Conservation (phyloP, 2,888 invertebrate genomes). For the Scaptomyza reducta region DNA sequence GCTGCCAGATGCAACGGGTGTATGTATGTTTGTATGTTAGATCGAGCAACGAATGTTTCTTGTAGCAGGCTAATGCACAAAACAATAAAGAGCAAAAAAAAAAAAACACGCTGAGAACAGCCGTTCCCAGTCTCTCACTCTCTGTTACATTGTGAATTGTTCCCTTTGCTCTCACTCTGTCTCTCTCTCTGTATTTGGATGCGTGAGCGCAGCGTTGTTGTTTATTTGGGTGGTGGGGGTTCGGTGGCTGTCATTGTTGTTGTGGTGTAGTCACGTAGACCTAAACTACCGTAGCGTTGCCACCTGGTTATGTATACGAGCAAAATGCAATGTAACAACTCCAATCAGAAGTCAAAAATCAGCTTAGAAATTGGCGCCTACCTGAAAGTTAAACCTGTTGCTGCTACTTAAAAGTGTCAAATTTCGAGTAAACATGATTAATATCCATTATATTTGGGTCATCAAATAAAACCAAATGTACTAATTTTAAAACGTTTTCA, state of each 20-base stretch:
- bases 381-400: constrained; percentile 55
- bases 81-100: constrained; percentile 48
- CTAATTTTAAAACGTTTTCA: constrained; percentile 4
- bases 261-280: constrained; percentile 62
- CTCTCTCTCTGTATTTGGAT: constrained; percentile 13
- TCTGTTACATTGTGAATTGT: constrained; percentile 20
- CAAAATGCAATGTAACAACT: constrained; percentile 17
- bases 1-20: constrained; percentile 63
- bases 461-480: constrained; percentile 6
- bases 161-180: constrained; percentile 21
- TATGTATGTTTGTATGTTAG: constrained; percentile 27
- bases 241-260: constrained; percentile 40
- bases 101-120: constrained; percentile 45
- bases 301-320: constrained; percentile 36
- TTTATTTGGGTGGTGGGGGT: constrained; percentile 57
- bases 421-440: constrained; percentile 55
- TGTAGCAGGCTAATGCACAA: constrained; percentile 60
- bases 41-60: constrained; percentile 49
- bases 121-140: constrained; percentile 33
- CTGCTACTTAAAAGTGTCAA: constrained; percentile 44
- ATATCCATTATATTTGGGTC: constrained; percentile 57
- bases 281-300: constrained; percentile 61
- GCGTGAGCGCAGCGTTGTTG: constrained; percentile 46
- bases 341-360: constrained; percentile 52
- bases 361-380: constrained; percentile 25